These are phyloP conservation scores for Pycnomerus fuliginosus DNA, from an alignment of 2,888 invertebrate species.

Conservation along the genomic window DNA sequence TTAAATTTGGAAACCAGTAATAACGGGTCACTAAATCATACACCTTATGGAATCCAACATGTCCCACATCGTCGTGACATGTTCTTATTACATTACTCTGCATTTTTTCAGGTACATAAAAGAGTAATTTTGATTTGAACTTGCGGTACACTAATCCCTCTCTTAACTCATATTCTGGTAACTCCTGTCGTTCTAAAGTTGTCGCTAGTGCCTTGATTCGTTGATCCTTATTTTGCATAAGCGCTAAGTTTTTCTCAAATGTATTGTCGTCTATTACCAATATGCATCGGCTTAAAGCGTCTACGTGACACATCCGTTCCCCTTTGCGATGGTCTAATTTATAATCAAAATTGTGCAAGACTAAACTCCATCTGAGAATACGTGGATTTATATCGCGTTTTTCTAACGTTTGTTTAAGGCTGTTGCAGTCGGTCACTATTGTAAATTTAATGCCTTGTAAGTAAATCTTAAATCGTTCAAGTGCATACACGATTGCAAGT, in stretches of 20 bases:
- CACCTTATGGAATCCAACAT: slow-evolving; percentile 10
- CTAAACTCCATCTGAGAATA: slow-evolving; percentile 36
- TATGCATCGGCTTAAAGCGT: slow-evolving; percentile 33
- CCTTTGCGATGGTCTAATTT: slow-evolving; percentile 23
- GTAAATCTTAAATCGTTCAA: slow-evolving; percentile 37
- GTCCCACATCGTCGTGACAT: slow-evolving; percentile 16
- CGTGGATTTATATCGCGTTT: slow-evolving; percentile 38
- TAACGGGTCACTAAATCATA: not conserved
- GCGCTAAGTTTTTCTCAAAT: slow-evolving; percentile 19
- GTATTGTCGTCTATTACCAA: slow-evolving; percentile 1
- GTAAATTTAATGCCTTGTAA: slow-evolving; percentile 35
- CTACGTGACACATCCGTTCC: slow-evolving; percentile 37
- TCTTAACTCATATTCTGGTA: slow-evolving; percentile 24
- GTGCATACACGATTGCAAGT: slow-evolving; percentile 32
- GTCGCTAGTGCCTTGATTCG: slow-evolving; percentile 27
- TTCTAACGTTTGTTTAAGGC: slow-evolving; percentile 32
- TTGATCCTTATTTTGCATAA: slow-evolving; percentile 16
- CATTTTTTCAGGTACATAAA: slow-evolving; percentile 31
- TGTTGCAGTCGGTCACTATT: slow-evolving; percentile 39
- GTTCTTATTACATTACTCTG: slow-evolving; percentile 12
- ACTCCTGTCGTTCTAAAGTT: slow-evolving; percentile 23
- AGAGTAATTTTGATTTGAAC: slow-evolving; percentile 12
- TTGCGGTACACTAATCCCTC: slow-evolving; percentile 31
- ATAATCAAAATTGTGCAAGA: slow-evolving; percentile 32
- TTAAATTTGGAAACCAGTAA: slow-evolving; percentile 3